These are phyloP conservation scores for Steinernema khuongi DNA, from an alignment of 1,140 invertebrate genomes.

Conservation along the genomic window DNA sequence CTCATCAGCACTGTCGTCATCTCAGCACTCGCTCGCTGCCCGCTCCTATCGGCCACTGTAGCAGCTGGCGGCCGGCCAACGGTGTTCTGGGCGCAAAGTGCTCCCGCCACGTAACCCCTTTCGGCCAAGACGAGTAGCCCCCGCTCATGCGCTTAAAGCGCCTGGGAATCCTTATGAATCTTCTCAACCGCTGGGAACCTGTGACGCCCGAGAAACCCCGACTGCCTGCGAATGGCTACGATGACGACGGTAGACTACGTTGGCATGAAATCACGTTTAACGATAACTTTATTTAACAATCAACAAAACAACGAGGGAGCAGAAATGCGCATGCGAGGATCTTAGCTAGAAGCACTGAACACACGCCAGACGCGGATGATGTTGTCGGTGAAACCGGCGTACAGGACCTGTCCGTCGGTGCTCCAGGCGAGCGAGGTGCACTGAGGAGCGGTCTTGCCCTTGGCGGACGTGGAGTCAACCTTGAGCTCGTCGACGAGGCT, in stretches of 20 bases:
- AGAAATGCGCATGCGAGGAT: neutral
- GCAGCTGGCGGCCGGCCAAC: neutral
- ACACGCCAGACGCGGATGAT: conserved; percentile 98
- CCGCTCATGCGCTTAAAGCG: neutral
- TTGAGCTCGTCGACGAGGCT: conserved; percentile 96
- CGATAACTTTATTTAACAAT: conserved; percentile 17
- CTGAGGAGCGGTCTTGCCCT: conserved; percentile 69
- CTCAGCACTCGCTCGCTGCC: neutral
- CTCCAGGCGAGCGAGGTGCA: conserved; percentile 98
- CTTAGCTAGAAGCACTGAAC: conserved; percentile 23
- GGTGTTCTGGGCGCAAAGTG: neutral
- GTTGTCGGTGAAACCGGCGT: conserved; percentile 98
- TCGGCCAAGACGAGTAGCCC: neutral
- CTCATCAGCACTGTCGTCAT: neutral
- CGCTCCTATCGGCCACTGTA: neutral
- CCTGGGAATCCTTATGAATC: neutral
- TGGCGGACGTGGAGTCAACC: conserved; percentile 73
- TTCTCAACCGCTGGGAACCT: too few relatives aligned
- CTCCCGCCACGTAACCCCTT: neutral
- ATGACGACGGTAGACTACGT: neutral
- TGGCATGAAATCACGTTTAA: conserved; percentile 1
- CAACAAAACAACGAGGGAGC: conserved; percentile 14
- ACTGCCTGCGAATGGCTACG: too few relatives aligned
- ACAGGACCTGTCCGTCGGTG: conserved; percentile 94
- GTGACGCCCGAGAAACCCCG: too few relatives aligned